phyloP scores from a whole-genome alignment of 2,888 invertebrate genomes.

The Venustoraphidia nigricollis region DNA sequence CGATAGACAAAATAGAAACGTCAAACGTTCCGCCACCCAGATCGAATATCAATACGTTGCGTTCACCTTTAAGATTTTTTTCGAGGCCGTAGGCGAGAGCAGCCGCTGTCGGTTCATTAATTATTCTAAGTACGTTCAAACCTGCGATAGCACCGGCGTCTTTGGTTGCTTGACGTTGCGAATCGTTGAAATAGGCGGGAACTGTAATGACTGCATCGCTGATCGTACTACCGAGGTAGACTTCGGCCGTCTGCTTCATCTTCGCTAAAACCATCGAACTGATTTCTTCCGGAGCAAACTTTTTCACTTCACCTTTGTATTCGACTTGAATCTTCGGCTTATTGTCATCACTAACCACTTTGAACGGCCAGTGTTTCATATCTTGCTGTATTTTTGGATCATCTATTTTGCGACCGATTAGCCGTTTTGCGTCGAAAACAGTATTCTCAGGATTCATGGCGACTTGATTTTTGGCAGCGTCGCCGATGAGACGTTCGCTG shows the following conservation, averaged over 20 bases:
- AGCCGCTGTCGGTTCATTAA: slow-evolving; percentile 69
- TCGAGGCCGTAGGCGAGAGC: slow-evolving; percentile 56
- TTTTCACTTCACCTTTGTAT: slow-evolving; percentile 45
- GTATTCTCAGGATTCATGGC: slow-evolving; percentile 59
- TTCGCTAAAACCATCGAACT: slow-evolving; percentile 49
- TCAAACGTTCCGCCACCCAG: slow-evolving; percentile 56
- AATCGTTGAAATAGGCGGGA: slow-evolving; percentile 56
- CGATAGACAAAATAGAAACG: slow-evolving; percentile 69
- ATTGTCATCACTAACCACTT: slow-evolving; percentile 44
- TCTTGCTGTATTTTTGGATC: slow-evolving; percentile 63
- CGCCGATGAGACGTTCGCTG: slow-evolving; percentile 68
- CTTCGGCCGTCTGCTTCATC: slow-evolving; percentile 55
- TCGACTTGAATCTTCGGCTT: slow-evolving; percentile 55
- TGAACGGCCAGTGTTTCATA: slow-evolving; percentile 75
- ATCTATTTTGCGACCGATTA: slow-evolving; percentile 66
- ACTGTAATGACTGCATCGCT: slow-evolving; percentile 65
- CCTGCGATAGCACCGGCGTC: slow-evolving; percentile 68
- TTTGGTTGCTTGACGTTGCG: slow-evolving; percentile 62
- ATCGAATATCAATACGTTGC: slow-evolving; percentile 49
- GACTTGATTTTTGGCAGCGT: slow-evolving; percentile 76
- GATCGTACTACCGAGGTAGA: slow-evolving; percentile 47
- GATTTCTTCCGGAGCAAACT: slow-evolving; percentile 52
- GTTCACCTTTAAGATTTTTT: slow-evolving; percentile 46
- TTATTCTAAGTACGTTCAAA: slow-evolving; percentile 65
- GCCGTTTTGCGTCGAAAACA: slow-evolving; percentile 53